Percentiles rank a stretch among this genome's conserved stretches.
phyloP scores from a whole-genome alignment of 2,797 vertebrate species.

The Morus bassanus region DNA sequence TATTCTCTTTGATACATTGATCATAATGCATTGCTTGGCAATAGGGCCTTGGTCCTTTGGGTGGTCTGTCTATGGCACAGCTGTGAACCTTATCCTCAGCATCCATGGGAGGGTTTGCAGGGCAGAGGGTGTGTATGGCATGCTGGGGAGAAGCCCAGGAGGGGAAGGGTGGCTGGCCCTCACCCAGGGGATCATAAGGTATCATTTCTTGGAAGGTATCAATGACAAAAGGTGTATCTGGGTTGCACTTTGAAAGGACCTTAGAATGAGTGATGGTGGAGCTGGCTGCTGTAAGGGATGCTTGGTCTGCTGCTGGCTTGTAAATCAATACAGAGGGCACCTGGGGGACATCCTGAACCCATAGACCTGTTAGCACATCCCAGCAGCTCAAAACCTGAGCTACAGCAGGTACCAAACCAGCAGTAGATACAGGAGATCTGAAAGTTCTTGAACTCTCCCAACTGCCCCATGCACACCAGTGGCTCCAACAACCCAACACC shows the following conservation, averaged over 20 bases:
- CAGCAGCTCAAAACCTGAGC: rapidly evolving
- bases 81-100: not conserved
- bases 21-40: not conserved
- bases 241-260: not conserved
- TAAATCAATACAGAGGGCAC: too few species aligned
- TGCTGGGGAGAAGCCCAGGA: not conserved
- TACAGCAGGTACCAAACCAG: not conserved
- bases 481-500: not conserved
- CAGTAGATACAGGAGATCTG: not conserved
- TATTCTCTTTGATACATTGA: not conserved
- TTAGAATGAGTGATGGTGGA: not conserved
- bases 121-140: not conserved
- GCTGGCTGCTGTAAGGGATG: not conserved
- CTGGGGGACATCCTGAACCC: not conserved
- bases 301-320: not conserved
- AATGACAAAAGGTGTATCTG: not conserved
- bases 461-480: rapidly evolving
- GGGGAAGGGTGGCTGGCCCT: not conserved
- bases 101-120: not conserved
- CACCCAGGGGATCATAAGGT: too few species aligned
- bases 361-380: not conserved
- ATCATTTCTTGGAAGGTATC: not conserved
- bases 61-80: not conserved
- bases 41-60: not conserved
- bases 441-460: not conserved